Conservation (phyloP, 2,888 invertebrate genomes). For the Pollenia amentaria region DNA sequence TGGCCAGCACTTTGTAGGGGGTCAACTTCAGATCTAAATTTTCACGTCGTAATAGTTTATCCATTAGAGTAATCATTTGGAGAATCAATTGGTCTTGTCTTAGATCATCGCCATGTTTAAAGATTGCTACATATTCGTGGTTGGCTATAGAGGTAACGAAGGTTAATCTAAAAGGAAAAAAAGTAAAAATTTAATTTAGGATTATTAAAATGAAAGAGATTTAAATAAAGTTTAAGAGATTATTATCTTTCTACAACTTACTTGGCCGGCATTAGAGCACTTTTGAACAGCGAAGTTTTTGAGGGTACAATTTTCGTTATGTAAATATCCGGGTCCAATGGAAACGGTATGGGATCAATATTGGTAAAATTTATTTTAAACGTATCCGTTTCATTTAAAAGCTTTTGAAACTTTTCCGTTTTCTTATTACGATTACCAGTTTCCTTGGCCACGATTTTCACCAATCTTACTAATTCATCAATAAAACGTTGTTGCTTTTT, state of each 20-base stretch:
- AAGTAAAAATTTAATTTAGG: neutral
- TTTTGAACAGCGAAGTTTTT: slow-evolving; percentile 97
- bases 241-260: slow-evolving; percentile 73
- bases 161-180: slow-evolving; percentile 87
- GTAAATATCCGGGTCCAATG: slow-evolving; percentile 95
- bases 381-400: slow-evolving; percentile 92
- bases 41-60: slow-evolving; percentile 95
- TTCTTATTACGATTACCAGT: slow-evolving; percentile 96
- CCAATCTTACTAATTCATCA: slow-evolving; percentile 93
- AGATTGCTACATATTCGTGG: slow-evolving; percentile 95
- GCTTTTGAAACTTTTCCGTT: slow-evolving; percentile 93
- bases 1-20: slow-evolving; percentile 97
- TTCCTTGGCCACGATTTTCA: slow-evolving; percentile 95
- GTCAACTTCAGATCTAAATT: slow-evolving; percentile 98
- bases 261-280: slow-evolving; percentile 96
- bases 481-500: slow-evolving; percentile 95
- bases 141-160: slow-evolving; percentile 91
- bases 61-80: slow-evolving; percentile 99
- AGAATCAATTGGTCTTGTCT: slow-evolving; percentile 98
- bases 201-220: too few relatives aligned
- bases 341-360: slow-evolving; percentile 97
- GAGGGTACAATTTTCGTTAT: slow-evolving; percentile 95
- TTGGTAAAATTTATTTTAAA: slow-evolving; percentile 94
- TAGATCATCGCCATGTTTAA: slow-evolving; percentile 98
- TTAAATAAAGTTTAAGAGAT: too few relatives aligned